Conservation (phyloP, 1,140 invertebrate genomes). For the Venustaconcha ellipsiformis region DNA sequence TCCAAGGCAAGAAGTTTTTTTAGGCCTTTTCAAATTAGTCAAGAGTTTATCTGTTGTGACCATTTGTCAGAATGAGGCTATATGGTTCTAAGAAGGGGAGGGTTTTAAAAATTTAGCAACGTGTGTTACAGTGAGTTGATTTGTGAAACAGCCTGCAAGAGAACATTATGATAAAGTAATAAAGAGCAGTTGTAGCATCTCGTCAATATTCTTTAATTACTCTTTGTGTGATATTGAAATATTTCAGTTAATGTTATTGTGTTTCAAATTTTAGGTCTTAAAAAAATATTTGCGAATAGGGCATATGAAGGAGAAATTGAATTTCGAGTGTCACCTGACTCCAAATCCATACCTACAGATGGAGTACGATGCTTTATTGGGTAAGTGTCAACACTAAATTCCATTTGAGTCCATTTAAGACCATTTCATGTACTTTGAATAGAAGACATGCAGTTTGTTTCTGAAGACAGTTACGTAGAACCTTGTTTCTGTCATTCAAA, state of each 20-base stretch:
- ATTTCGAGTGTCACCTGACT: slow-evolving; percentile 63
- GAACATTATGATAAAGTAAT: too few relatives aligned
- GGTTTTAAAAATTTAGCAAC: background rate
- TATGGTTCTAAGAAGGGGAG: background rate
- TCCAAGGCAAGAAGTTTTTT: too few relatives aligned
- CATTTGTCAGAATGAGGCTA: background rate
- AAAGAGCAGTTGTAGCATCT: too few relatives aligned
- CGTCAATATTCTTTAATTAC: too few relatives aligned
- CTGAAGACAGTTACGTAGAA: too few relatives aligned
- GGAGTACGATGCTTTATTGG: slow-evolving; percentile 60
- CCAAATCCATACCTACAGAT: slow-evolving; percentile 61
- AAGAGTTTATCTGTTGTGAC: background rate
- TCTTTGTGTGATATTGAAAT: too few relatives aligned
- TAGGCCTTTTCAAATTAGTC: background rate
- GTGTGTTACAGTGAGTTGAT: background rate
- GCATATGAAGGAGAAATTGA: slow-evolving; percentile 80
- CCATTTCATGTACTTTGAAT: too few relatives aligned
- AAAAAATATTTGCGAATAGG: slow-evolving; percentile 79
- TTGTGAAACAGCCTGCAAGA: too few relatives aligned
- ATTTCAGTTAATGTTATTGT: too few relatives aligned
- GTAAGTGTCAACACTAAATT: slow-evolving; percentile 43
- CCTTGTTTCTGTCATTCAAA: too few relatives aligned
- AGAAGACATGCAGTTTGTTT: too few relatives aligned
- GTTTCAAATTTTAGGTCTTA: slow-evolving; percentile 74
- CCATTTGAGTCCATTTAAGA: too few relatives aligned